A percentile compares a stretch with the other conserved stretches of the same genome.
Conservation (phyloP, 2,113 vertebrate species). For the Tichodroma muraria region DNA sequence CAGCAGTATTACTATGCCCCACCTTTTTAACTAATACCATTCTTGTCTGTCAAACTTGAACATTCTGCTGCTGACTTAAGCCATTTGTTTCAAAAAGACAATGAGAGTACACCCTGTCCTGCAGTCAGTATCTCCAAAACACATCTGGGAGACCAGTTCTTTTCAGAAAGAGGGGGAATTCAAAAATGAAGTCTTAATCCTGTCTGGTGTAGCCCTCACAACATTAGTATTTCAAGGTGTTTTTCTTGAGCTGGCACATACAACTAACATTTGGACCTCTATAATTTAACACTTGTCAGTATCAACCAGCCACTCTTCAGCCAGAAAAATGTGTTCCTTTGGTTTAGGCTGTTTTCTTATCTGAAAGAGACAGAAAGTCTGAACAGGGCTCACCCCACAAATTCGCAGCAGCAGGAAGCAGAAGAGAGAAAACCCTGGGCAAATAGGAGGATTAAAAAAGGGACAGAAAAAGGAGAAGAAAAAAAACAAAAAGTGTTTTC, state of each 20-base stretch:
- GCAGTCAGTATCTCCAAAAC: background rate
- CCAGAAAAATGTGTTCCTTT: background rate
- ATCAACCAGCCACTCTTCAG: background rate
- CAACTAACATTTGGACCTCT: background rate
- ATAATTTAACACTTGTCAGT: background rate
- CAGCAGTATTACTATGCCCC: background rate
- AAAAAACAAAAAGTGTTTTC: background rate
- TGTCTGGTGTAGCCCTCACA: background rate
- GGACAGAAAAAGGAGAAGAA: background rate
- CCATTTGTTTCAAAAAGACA: background rate
- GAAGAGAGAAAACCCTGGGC: background rate
- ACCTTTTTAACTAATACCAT: background rate
- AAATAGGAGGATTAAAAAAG: background rate
- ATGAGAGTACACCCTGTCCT: background rate
- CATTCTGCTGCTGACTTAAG: background rate
- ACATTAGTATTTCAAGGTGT: background rate
- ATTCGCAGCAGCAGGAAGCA: background rate
- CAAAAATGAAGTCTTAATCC: background rate
- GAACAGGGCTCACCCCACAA: background rate
- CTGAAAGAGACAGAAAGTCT: slow-evolving; percentile 10
- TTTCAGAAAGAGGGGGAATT: background rate
- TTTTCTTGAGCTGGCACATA: background rate
- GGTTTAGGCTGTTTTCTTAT: slow-evolving; percentile 1
- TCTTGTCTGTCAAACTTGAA: background rate
- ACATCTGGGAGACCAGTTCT: background rate